Evolutionary conservation across 1,140 invertebrate genomes (phyloP), one percentile per base, ranked within the genome.

Genomic region (Zaprionus davidi): DNA sequence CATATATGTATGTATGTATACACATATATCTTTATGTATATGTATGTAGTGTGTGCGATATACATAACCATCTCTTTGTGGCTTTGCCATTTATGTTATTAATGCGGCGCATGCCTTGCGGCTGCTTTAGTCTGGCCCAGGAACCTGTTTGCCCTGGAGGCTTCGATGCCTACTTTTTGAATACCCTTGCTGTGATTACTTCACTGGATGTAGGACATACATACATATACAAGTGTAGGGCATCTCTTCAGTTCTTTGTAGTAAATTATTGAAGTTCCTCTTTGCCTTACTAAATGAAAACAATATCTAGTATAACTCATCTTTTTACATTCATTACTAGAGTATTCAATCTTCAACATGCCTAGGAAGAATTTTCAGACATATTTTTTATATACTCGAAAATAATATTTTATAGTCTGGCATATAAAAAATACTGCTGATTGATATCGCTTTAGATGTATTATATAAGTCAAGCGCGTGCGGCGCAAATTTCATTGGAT

Each of bases 361-460:
- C 15, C 2, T 12, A 13, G 15, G 2, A 13, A 4, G 3, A 0
- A 26, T 11, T 46, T 2, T 34, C 36, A 57, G 9, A 6, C 11
- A 9, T 20, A 3, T 2, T 70, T 75, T 76, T 62, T 60, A 62
- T 76, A 26, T 31, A 38, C 22, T 17, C 36, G 66, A 62, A 87
- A 86, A 83, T 81, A 84, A 74, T 80, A 88, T 75, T 86, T 88
- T 88, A 86, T 83, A 76, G 72, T 56, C 65, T 63, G 70, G 62
- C 69, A 79, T 82, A 86, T 79, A 87, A 76, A 72, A 73, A 56
- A 79, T 78, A 76, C 26, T 70, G 49, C 88, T 83, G 83, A 87
- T 87, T 88, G 83, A 87, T 86, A 86, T 86, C 83, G 80, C 31
- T 74, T 74, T 80, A 78, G 84, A 56, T 69, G 56, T 65, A 87